Percentiles rank a stretch among this genome's conserved stretches.
phyloP scores from a whole-genome alignment of 2,113 vertebrate genomes.

The Arenaria interpres region DNA sequence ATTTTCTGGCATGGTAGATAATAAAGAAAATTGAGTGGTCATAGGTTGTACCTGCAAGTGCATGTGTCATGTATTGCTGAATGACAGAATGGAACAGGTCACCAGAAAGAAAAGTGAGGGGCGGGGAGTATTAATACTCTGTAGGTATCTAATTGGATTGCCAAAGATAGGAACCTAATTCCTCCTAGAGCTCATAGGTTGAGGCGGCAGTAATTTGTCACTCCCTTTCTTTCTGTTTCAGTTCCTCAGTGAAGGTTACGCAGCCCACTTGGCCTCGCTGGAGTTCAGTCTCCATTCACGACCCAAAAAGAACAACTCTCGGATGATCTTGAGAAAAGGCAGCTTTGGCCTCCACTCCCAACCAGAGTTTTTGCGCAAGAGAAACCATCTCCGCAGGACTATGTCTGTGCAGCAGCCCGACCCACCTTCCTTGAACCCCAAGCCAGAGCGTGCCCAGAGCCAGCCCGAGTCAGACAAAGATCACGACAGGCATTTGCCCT shows the following conservation, averaged over 20 bases:
- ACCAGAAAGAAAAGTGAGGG: background rate
- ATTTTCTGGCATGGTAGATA: background rate
- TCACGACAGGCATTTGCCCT: constrained; percentile 79
- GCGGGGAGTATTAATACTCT: background rate
- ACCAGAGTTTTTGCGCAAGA: constrained; percentile 94
- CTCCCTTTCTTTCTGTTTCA: constrained; percentile 51
- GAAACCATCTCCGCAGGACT: constrained; percentile 92
- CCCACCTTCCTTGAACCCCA: constrained; percentile 87
- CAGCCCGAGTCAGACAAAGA: constrained; percentile 97
- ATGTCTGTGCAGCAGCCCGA: constrained; percentile 97
- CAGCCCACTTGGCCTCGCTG: constrained; percentile 89
- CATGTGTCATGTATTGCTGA: background rate
- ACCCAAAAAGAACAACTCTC: constrained; percentile 90
- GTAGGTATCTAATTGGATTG: background rate
- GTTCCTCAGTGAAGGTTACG: constrained; percentile 97
- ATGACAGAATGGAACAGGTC: background rate
- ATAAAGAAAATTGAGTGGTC: background rate
- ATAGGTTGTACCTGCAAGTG: background rate
- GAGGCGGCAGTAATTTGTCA: background rate
- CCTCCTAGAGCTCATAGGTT: background rate
- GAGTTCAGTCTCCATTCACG: constrained; percentile 90
- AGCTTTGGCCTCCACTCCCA: constrained; percentile 94
- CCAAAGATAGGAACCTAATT: background rate
- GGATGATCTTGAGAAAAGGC: constrained; percentile 94
- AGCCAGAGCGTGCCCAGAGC: constrained; percentile 96